Conservation (phyloP, 1,140 invertebrate species). For the Nylanderia fulva region DNA sequence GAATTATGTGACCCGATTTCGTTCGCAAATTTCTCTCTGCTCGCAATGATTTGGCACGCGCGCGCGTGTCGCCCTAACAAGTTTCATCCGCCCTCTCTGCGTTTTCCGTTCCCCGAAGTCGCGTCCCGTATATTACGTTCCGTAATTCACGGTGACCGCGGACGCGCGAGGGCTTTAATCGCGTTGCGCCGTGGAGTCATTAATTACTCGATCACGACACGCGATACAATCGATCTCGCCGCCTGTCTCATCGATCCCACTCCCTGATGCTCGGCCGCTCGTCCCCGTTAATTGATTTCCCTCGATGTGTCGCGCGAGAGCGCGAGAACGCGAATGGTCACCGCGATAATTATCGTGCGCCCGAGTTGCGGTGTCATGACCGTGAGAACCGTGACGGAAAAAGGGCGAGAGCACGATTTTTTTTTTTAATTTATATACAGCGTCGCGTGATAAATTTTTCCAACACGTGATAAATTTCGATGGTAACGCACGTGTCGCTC, state of each 20-base stretch:
- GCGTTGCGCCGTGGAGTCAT: slow-evolving; percentile 66
- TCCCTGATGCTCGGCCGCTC: slow-evolving; percentile 35
- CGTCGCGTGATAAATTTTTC: background rate
- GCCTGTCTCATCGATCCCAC: slow-evolving; percentile 58
- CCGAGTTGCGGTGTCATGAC: slow-evolving; percentile 62
- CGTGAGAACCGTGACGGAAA: slow-evolving; percentile 57
- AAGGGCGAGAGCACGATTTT: slow-evolving; percentile 52
- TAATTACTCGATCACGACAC: slow-evolving; percentile 74
- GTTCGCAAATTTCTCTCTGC: slow-evolving; percentile 24
- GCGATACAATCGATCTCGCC: slow-evolving; percentile 71
- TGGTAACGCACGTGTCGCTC: background rate
- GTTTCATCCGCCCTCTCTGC: background rate
- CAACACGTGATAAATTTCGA: slow-evolving; percentile 61
- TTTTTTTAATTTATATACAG: too few relatives aligned
- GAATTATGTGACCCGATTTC: background rate
- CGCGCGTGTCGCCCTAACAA: background rate
- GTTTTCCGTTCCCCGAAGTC: slow-evolving; percentile 12
- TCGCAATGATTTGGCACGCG: background rate
- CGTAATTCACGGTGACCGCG: slow-evolving; percentile 60
- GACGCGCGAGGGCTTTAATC: slow-evolving; percentile 66
- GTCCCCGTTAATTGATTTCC: slow-evolving; percentile 71
- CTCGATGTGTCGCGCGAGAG: slow-evolving; percentile 39
- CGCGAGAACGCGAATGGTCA: slow-evolving; percentile 39
- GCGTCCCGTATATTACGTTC: slow-evolving; percentile 22
- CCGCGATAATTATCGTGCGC: slow-evolving; percentile 70